These are phyloP conservation scores for Oxyscelio sp. DNA, from an alignment of 2,888 invertebrate species.

Conservation along the genomic window DNA sequence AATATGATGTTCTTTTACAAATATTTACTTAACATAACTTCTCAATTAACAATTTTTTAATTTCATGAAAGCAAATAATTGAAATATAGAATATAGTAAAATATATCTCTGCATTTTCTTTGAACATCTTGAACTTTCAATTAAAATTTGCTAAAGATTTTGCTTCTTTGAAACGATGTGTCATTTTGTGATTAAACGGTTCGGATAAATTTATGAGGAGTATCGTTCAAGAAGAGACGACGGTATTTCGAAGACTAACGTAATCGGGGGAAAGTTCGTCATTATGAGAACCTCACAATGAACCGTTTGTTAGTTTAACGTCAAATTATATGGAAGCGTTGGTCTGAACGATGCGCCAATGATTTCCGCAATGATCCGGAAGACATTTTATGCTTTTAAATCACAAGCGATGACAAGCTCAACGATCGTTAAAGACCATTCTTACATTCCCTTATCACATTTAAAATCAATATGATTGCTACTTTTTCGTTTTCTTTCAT, in stretches of 20 bases:
- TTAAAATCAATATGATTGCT: slow-evolving; percentile 47
- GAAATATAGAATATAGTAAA: too few relatives aligned
- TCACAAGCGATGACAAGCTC: slow-evolving; percentile 69
- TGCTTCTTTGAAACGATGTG: slow-evolving; percentile 32
- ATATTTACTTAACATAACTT: too few relatives aligned
- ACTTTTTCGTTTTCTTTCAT: slow-evolving; percentile 19
- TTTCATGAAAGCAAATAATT: too few relatives aligned
- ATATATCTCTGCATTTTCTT: too few relatives aligned
- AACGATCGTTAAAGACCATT: slow-evolving; percentile 65
- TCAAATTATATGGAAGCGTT: slow-evolving; percentile 79
- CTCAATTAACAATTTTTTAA: too few relatives aligned
- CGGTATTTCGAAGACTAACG: slow-evolving; percentile 44
- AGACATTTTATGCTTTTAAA: slow-evolving; percentile 71
- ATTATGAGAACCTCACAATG: slow-evolving; percentile 80
- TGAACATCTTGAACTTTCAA: too few relatives aligned
- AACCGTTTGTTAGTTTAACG: slow-evolving; percentile 79
- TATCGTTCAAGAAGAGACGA: slow-evolving; percentile 53
- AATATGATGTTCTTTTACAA: too few relatives aligned
- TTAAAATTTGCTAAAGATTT: too few relatives aligned
- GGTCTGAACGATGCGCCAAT: slow-evolving; percentile 65
- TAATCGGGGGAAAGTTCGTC: slow-evolving; percentile 82
- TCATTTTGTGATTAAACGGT: slow-evolving; percentile 54
- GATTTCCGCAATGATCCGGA: slow-evolving; percentile 76
- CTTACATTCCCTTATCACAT: slow-evolving; percentile 54
- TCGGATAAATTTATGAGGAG: slow-evolving; percentile 64